Base-by-base conservation (phyloP, 2,113 vertebrate genomes). In the Trichomycterus rosablanca region DNA sequence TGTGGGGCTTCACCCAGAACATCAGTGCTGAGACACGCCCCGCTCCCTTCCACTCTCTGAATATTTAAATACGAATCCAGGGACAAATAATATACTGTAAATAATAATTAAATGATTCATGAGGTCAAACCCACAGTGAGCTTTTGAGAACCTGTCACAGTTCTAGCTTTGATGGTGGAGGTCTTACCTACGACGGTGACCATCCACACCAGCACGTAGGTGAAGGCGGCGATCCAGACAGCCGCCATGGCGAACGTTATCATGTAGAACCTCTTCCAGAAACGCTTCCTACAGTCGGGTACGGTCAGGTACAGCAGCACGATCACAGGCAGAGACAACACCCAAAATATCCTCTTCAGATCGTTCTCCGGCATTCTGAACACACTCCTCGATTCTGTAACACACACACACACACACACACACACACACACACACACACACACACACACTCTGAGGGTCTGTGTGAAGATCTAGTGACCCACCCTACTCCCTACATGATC, bases 131-230 rank as follows among this genome's bases (percentile, higher is more conserved):
- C n/a, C n/a, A n/a, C n/a, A n/a, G n/a, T n/a, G n/a, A n/a, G n/a
- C n/a, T n/a, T n/a, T n/a, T 51, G 49, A 14, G 45, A 23, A 30
- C 3, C 26, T 30, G 26, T n/a, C n/a, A n/a, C n/a, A n/a, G n/a
- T 32, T 32, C 30, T 8, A 32, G 3, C 34, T 11, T 3, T 37
- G 12, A 37, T 11, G 5, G 3, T 37, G 10, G 10, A 37, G 34
- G 5, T 37, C 34, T 89, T 85, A 98, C 96, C 96, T 5, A 93
- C 89, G 43, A 97, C 67, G 2, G 92, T 97, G 75, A 98, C 83
- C 95, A 98, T 97, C 96, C 95, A 98, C 66, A 98, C 94, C 37
- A 99, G 87, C 5, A 95, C 5, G 0, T 98, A 98, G 6, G 96
- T 98, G 73, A 97, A 94, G 66, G 79, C 90, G 44, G 93, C 92